A percentile compares a stretch with the other conserved stretches of the same genome.
These are phyloP conservation scores for Dipodomys spectabilis DNA, from an alignment of 2,113 vertebrate species.

Conservation along the genomic window DNA sequence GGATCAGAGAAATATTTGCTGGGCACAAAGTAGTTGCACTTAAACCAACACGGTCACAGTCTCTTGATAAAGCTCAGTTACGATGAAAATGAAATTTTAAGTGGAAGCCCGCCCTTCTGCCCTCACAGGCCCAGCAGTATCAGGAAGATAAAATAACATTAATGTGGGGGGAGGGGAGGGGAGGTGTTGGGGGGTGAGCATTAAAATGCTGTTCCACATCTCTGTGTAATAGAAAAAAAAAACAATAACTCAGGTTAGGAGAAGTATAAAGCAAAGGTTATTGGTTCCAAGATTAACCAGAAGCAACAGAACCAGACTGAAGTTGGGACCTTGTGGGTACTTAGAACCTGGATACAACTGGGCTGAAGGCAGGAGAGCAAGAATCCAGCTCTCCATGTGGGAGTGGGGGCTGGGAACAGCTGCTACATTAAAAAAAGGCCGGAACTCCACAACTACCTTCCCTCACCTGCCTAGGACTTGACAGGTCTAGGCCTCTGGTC, in stretches of 20 bases:
- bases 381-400: neutral
- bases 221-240: neutral
- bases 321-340: neutral
- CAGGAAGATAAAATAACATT: neutral
- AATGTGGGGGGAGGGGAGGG: too few species aligned
- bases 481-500: neutral
- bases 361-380: neutral
- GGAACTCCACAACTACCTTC: neutral
- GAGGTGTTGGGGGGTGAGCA: too few species aligned
- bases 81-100: constrained; percentile 12
- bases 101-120: neutral
- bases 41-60: neutral
- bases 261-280: neutral
- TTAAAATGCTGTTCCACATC: neutral
- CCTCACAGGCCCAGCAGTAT: neutral
- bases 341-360: neutral
- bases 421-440: neutral
- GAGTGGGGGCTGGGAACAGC: neutral
- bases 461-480: neutral
- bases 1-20: constrained; percentile 27
- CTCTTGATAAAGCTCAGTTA: neutral
- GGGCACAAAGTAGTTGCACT: neutral
- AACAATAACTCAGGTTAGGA: neutral
- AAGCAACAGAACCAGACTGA: neutral
- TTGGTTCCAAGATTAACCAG: neutral